Evolutionary conservation across 2,888 invertebrate genomes (phyloP).

Genomic region (Trachelus iudaicus): DNA sequence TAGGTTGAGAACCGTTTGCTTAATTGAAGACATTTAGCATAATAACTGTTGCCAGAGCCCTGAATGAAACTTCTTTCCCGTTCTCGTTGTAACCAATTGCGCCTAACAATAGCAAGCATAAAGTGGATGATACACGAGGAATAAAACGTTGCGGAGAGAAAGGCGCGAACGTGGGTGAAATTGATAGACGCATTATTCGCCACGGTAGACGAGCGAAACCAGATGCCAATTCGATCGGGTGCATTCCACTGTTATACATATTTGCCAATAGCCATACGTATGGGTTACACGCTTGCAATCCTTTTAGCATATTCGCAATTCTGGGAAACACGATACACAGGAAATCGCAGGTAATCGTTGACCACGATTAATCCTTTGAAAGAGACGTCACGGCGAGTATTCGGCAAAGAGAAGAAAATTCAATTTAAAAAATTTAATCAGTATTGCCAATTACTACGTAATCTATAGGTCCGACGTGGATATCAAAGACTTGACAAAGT

Average conservation of each 20-base stretch:
- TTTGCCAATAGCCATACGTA: background rate
- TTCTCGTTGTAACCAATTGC: conserved; percentile 35
- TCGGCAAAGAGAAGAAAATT: background rate
- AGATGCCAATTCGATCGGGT: no score
- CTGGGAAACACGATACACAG: background rate
- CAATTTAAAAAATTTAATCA: no score
- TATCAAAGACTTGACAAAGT: background rate
- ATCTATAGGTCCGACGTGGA: background rate
- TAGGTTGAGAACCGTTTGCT: conserved; percentile 31
- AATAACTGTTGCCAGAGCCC: conserved; percentile 27
- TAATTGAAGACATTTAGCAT: conserved; percentile 45
- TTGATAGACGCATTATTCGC: background rate
- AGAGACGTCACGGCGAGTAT: background rate
- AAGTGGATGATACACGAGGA: conserved; percentile 15
- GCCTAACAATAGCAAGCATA: conserved; percentile 23
- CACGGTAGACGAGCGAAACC: no score
- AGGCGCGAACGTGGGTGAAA: background rate
- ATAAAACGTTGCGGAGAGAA: background rate
- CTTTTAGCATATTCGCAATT: background rate
- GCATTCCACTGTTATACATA: background rate
- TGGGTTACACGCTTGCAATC: background rate
- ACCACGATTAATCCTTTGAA: background rate
- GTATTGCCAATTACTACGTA: background rate
- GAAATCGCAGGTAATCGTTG: background rate
- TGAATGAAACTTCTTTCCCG: conserved; percentile 38